Percentiles rank a stretch among this genome's conserved stretches.
phyloP scores from a whole-genome alignment of 2,113 vertebrate species.

The Xiphophorus hellerii region DNA sequence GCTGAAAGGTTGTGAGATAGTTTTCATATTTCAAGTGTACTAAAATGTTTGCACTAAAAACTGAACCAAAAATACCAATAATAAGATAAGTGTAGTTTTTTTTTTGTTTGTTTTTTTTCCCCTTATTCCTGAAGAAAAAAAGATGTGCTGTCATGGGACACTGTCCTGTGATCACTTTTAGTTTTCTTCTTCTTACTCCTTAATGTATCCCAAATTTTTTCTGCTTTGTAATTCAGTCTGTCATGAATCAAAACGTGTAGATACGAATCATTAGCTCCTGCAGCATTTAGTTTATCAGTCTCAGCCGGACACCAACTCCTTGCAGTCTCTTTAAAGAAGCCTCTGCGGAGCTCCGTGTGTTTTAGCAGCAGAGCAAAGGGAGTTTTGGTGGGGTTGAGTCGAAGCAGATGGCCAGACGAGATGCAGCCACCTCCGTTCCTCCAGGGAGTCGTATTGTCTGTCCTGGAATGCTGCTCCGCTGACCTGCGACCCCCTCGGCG shows the following conservation, averaged over 20 bases:
- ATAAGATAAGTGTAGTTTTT: too few relatives aligned
- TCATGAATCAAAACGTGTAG: background rate
- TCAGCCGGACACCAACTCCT: background rate
- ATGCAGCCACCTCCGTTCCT: slow-evolving; percentile 50
- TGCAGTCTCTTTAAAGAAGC: slow-evolving; percentile 1
- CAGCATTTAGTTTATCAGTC: background rate
- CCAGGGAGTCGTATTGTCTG: slow-evolving; percentile 56
- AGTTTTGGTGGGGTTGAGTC: slow-evolving; percentile 3
- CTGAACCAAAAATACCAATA: too few relatives aligned
- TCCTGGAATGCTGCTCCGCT: slow-evolving; percentile 54
- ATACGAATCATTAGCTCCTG: background rate
- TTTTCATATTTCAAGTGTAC: too few relatives aligned
- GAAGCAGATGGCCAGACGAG: slow-evolving; percentile 63
- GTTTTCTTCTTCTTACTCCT: background rate
- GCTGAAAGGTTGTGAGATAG: too few relatives aligned
- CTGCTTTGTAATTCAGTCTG: too few relatives aligned
- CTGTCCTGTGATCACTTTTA: too few relatives aligned
- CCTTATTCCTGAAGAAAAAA: too few relatives aligned
- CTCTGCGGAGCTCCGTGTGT: slow-evolving; percentile 11
- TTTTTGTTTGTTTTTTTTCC: too few relatives aligned
- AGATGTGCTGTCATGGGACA: background rate
- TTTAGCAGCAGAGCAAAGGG: slow-evolving; percentile 8
- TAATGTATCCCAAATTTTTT: background rate
- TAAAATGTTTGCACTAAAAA: too few relatives aligned
- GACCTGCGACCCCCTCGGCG: slow-evolving; percentile 49